Conservation (phyloP, 2,113 vertebrate genomes). For the Helogale parvula region DNA sequence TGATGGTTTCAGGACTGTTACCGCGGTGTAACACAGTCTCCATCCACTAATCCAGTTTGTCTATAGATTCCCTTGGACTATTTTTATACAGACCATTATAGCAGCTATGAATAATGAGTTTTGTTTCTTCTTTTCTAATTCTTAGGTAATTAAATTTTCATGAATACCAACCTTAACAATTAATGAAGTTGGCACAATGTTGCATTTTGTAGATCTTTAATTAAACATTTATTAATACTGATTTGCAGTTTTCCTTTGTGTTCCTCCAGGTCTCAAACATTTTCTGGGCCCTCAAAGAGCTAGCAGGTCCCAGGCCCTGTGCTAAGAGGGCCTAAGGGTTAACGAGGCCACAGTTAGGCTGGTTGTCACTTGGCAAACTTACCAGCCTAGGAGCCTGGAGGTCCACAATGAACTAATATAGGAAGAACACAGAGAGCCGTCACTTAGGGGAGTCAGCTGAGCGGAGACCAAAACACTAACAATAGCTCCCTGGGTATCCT, state of each 20-base stretch:
- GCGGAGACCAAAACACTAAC: background rate
- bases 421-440: background rate
- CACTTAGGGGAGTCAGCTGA: background rate
- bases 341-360: background rate
- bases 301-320: background rate
- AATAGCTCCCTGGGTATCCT: background rate
- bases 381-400: background rate
- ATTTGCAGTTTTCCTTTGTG: constrained; percentile 62
- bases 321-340: background rate
- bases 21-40: background rate
- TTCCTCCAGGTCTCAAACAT: constrained; percentile 33
- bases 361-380: background rate
- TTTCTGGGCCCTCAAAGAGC: background rate
- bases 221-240: constrained; percentile 74
- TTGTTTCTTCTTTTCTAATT: constrained; percentile 69
- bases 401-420: background rate
- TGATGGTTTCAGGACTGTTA: background rate
- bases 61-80: background rate
- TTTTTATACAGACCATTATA: constrained; percentile 39
- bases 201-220: constrained; percentile 69
- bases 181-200: constrained; percentile 73
- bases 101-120: constrained; percentile 51
- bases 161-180: constrained; percentile 75
- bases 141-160: constrained; percentile 74
- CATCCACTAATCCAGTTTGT: background rate